Conservation (phyloP, 2,888 invertebrate genomes). For the Lasiommata megera region DNA sequence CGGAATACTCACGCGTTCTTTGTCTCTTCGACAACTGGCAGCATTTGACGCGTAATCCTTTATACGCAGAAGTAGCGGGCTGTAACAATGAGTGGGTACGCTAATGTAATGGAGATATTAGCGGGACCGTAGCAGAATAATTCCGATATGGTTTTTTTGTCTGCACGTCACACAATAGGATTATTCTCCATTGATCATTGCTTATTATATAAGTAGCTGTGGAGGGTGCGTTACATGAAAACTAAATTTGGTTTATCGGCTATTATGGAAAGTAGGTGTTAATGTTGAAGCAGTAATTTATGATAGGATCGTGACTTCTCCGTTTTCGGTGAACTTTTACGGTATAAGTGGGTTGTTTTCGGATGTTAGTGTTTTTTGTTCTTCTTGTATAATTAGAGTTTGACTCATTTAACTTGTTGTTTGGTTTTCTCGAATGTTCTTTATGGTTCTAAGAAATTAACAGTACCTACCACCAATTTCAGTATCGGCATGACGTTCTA, state of each 20-base stretch:
- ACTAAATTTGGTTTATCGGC: conserved; percentile 82
- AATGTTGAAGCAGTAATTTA: conserved; percentile 76
- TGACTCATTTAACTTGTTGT: too few relatives aligned
- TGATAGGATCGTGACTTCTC: conserved; percentile 72
- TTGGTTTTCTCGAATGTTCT: too few relatives aligned
- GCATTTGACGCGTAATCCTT: conserved; percentile 73
- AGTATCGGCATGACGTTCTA: too few relatives aligned
- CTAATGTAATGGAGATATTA: conserved; percentile 80
- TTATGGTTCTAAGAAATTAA: too few relatives aligned
- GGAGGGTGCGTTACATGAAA: conserved; percentile 79
- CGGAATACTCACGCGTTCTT: conserved; percentile 63
- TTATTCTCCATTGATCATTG: conserved; percentile 81
- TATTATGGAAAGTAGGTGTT: conserved; percentile 81
- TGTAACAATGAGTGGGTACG: conserved; percentile 59
- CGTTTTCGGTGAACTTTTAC: conserved; percentile 54
- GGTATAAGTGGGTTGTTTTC: conserved; percentile 37
- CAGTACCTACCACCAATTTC: too few relatives aligned
- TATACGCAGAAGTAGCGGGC: conserved; percentile 39
- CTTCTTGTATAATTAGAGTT: too few relatives aligned
- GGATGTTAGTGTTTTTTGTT: conserved; percentile 15
- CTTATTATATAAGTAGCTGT: conserved; percentile 78
- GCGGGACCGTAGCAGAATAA: conserved; percentile 76
- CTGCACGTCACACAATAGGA: conserved; percentile 73
- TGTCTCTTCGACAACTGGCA: conserved; percentile 75
- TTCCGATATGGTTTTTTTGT: conserved; percentile 77